Base-by-base conservation (phyloP, 2,888 invertebrate species). In the Cremastinae sp. region DNA sequence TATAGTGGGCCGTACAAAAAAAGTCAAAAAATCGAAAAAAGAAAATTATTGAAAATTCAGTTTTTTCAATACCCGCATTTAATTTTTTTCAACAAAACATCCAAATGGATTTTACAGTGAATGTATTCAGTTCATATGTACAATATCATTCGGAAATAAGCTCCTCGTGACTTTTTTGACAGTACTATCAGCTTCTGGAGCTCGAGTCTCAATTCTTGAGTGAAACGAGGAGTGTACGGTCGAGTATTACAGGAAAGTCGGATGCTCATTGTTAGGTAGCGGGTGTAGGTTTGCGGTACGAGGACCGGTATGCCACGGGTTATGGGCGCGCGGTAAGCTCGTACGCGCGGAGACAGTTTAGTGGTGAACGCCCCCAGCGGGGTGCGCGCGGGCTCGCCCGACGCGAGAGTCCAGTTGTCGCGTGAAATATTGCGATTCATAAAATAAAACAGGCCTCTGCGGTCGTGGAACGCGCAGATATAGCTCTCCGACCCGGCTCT, bases 341-440 rank as follows among this genome's bases (percentile, higher is more conserved):
- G 81, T 83, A 81, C 84, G 83, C 84, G 85, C 84, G 87, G 85
- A 87, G 87, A 87, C 87, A 87, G 87, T 88, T 88, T 88, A 88
- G 87, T 83, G 88, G 87, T 87, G 86, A 85, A 85, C 86, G 84
- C 85, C n/a, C 18, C 41, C 37, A 35, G 10, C 18, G 49, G 58
- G 68, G 55, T 65, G 66, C 56, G 58, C 58, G 49, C 66, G 66
- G 41, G 47, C 62, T 20, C 39, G 51, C 69, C n/a, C 53, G 69
- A 69, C 69, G 55, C 64, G 72, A 79, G 85, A 83, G 87, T 88
- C 87, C 88, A 88, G 88, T 89, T 89, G 88, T 89, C 88, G 85
- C 87, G 88, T 89, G 88, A 89, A 89, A 88, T 89, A 89, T 89
- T 87, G 87, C 89, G 85, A 88, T 89, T 89, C 88, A 89, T 89